Conservation (phyloP, 1,140 invertebrate species). For the Pogonomyrmex barbatus region DNA sequence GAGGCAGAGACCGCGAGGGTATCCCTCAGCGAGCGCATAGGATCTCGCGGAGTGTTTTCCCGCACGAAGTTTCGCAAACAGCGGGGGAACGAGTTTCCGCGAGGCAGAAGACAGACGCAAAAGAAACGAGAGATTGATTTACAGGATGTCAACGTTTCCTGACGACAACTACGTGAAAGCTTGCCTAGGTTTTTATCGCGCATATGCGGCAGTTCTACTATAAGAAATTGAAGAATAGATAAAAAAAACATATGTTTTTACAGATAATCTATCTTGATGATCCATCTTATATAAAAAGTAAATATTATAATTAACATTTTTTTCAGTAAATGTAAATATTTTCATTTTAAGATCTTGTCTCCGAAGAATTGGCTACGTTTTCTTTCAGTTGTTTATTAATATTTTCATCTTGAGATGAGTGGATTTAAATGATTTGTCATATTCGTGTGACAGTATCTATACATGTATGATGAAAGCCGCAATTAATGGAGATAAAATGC, state of each 20-base stretch:
- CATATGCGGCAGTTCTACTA: neutral
- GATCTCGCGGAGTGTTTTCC: constrained; percentile 57
- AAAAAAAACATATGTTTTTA: neutral
- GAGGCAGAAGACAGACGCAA: constrained; percentile 46
- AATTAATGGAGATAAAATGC: constrained; percentile 48
- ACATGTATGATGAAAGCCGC: neutral
- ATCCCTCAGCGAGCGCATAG: constrained; percentile 55
- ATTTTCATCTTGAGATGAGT: too few relatives aligned
- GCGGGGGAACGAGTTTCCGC: constrained; percentile 38
- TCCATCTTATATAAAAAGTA: neutral
- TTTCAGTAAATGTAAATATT: too few relatives aligned
- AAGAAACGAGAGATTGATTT: constrained; percentile 67
- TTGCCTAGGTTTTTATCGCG: neutral
- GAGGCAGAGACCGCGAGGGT: constrained; percentile 1
- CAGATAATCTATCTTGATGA: neutral
- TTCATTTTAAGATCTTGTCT: too few relatives aligned
- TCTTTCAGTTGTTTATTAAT: too few relatives aligned
- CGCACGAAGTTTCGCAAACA: constrained; percentile 64
- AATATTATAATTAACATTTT: neutral
- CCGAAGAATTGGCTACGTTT: too few relatives aligned
- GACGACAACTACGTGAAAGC: constrained; percentile 26
- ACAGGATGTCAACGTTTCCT: constrained; percentile 67
- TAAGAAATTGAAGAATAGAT: too few relatives aligned
- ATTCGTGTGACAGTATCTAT: neutral
- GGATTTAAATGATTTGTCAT: constrained; percentile 3